Evolutionary conservation across 1,140 invertebrate genomes (phyloP).

Genomic region (Ips typographus): DNA sequence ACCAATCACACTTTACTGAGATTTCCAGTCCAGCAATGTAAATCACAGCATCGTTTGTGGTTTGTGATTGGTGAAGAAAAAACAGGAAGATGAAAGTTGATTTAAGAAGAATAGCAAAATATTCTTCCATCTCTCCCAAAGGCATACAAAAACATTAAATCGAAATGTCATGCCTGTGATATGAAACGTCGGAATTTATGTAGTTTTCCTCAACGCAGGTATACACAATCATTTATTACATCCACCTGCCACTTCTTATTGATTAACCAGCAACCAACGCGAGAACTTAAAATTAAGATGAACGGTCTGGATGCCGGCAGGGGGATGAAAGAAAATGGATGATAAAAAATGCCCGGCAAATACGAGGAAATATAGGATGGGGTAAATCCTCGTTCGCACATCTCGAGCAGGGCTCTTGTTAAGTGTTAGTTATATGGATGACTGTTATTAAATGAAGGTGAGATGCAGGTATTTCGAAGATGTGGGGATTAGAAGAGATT

Average conservation of each 20-base stretch:
- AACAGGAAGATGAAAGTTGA: background rate
- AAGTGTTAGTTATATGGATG: no score
- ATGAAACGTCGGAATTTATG: constrained; percentile 14
- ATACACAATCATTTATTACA: constrained; percentile 29
- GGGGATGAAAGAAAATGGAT: constrained; percentile 24
- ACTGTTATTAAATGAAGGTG: no score
- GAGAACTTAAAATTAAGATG: constrained; percentile 31
- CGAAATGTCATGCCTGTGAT: constrained; percentile 15
- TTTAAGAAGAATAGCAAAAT: background rate
- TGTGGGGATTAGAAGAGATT: no score
- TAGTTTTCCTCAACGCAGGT: constrained; percentile 27
- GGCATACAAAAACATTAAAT: constrained; percentile 10
- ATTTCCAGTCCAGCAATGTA: no score
- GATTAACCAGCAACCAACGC: constrained; percentile 29
- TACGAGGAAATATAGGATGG: constrained; percentile 17
- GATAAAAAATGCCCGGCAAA: constrained; percentile 13
- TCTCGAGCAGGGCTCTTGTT: no score
- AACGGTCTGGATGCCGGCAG: constrained; percentile 13
- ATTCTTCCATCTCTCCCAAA: no score
- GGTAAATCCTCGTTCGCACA: background rate
- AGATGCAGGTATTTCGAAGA: no score
- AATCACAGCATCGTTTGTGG: no score
- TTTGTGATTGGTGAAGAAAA: background rate
- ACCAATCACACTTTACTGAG: no score
- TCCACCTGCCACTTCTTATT: constrained; percentile 29